Evolutionary conservation across 2,113 vertebrate genomes (phyloP).

Genomic region (Ciconia maguari): DNA sequence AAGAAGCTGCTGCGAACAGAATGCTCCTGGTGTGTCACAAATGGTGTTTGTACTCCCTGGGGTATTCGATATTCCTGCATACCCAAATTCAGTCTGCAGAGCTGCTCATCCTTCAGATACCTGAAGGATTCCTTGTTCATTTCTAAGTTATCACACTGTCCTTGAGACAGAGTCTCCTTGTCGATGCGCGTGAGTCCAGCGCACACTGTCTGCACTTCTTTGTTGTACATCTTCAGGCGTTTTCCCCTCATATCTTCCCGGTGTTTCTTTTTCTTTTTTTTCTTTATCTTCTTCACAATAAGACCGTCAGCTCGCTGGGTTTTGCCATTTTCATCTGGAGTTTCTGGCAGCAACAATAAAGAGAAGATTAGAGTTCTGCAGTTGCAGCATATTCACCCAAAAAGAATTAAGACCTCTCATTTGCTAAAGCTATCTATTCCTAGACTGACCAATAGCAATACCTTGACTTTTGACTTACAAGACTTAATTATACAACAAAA

Average conservation of each 20-base stretch:
- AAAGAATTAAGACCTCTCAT: not conserved
- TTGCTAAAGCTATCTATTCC: not conserved
- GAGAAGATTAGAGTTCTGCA: constrained; percentile 52
- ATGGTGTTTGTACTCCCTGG: constrained; percentile 82
- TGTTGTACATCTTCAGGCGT: constrained; percentile 86
- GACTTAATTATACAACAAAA: not conserved
- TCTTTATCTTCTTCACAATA: constrained; percentile 90
- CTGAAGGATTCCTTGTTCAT: constrained; percentile 78
- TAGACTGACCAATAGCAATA: not conserved
- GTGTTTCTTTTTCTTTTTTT: constrained; percentile 95
- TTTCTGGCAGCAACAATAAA: constrained; percentile 80
- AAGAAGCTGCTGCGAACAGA: constrained; percentile 90
- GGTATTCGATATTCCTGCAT: constrained; percentile 80
- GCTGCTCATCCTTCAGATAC: constrained; percentile 81
- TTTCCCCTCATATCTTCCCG: constrained; percentile 85
- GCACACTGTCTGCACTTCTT: constrained; percentile 92
- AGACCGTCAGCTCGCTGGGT: constrained; percentile 85
- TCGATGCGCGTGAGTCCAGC: constrained; percentile 75
- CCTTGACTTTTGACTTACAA: not conserved
- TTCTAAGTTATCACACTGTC: constrained; percentile 74
- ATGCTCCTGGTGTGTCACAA: constrained; percentile 93
- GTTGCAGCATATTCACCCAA: not conserved
- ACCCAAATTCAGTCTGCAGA: constrained; percentile 74
- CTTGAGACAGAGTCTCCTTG: constrained; percentile 68
- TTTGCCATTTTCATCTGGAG: constrained; percentile 87